These are phyloP conservation scores for Zonitis immaculata DNA, from an alignment of 2,888 invertebrate species.

Conservation along the genomic window DNA sequence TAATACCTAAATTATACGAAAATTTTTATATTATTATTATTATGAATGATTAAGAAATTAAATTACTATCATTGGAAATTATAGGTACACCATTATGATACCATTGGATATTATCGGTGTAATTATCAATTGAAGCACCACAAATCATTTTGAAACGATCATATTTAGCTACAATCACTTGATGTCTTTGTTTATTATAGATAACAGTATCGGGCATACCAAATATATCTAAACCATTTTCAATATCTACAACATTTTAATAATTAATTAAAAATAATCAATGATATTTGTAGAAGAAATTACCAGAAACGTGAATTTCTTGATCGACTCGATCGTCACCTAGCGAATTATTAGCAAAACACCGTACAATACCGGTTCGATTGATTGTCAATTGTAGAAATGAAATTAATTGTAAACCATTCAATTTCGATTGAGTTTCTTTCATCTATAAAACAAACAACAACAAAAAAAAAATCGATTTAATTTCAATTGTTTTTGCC, in stretches of 20 bases:
- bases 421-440: constrained; percentile 7
- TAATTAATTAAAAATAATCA: not conserved
- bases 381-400: constrained; percentile 44
- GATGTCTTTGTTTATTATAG: constrained; percentile 21
- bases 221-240: constrained; percentile 49
- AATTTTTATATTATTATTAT: not conserved
- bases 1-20: constrained; percentile 10
- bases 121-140: constrained; percentile 55
- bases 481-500: too few relatives aligned
- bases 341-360: constrained; percentile 47
- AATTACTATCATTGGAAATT: constrained; percentile 10
- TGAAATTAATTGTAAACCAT: constrained; percentile 35
- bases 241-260: constrained; percentile 47
- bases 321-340: constrained; percentile 32
- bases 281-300: too few relatives aligned
- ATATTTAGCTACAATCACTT: constrained; percentile 48
- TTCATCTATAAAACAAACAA: constrained; percentile 22
- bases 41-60: too few relatives aligned
- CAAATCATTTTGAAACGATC: constrained; percentile 57
- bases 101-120: constrained; percentile 54
- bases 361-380: constrained; percentile 48
- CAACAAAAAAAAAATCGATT: too few relatives aligned
- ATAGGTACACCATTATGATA: constrained; percentile 12
- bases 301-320: constrained; percentile 33
- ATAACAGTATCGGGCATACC: constrained; percentile 46